Conservation (phyloP, 1,140 invertebrate species). For the Zaprionus ghesquierei region DNA sequence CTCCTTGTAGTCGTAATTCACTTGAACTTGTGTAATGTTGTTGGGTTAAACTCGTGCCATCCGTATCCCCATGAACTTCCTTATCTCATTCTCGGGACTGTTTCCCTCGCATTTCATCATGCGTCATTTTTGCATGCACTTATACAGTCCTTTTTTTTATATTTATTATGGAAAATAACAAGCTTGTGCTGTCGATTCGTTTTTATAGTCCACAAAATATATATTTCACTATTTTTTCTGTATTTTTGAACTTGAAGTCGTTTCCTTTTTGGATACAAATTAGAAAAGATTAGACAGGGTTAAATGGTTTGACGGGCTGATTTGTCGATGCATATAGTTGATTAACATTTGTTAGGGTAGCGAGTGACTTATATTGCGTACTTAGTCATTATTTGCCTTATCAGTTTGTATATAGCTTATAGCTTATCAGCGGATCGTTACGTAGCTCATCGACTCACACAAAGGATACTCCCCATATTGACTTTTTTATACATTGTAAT, state of each 20-base stretch:
- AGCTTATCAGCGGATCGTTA: conserved; percentile 43
- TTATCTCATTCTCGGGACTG: neutral
- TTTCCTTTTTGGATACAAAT: conserved; percentile 36
- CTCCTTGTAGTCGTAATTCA: conserved; percentile 69
- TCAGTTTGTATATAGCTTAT: conserved; percentile 16
- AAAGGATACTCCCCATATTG: neutral
- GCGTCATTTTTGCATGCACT: conserved; percentile 57
- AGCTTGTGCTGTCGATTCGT: conserved; percentile 70
- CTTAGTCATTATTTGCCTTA: conserved; percentile 15
- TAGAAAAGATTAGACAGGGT: conserved; percentile 43
- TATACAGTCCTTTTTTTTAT: conserved; percentile 65
- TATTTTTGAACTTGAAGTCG: conserved; percentile 53
- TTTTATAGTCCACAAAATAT: conserved; percentile 52
- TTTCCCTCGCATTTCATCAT: conserved; percentile 1
- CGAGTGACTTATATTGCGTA: neutral
- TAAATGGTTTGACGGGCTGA: neutral
- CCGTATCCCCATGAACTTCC: conserved; percentile 10
- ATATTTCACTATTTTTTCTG: conserved; percentile 32
- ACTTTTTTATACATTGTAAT: neutral
- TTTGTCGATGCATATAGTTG: neutral
- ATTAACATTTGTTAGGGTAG: conserved; percentile 57
- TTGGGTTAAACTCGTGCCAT: conserved; percentile 43
- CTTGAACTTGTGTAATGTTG: conserved; percentile 75
- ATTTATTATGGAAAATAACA: conserved; percentile 76
- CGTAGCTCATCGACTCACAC: neutral